A percentile compares a stretch with the other conserved stretches of the same genome.
These are phyloP conservation scores for Crypturellus undulatus DNA, from an alignment of 2,113 vertebrate genomes.

Conservation along the genomic window DNA sequence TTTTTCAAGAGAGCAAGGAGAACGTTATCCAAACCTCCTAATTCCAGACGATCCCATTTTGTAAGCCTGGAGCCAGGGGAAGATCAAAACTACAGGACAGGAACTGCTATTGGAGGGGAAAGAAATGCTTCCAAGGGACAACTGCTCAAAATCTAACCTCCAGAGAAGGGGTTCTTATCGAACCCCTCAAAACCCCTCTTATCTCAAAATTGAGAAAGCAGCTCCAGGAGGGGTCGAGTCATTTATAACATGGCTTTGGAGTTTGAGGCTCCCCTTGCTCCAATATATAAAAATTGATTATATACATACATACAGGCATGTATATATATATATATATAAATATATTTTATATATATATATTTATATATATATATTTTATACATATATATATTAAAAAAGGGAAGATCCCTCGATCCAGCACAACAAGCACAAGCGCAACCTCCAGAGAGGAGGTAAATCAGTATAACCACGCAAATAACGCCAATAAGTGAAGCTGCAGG, in stretches of 20 bases:
- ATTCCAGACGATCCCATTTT: conserved; percentile 22
- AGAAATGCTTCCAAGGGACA: conserved; percentile 17
- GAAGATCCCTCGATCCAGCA: neutral
- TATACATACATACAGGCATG: too few relatives aligned
- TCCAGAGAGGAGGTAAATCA: neutral
- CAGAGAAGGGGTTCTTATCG: neutral
- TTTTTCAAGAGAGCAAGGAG: neutral
- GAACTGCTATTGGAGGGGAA: neutral
- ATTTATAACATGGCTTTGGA: neutral
- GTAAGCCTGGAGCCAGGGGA: conserved; percentile 39
- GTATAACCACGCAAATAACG: accelerated
- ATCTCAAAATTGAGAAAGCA: too few relatives aligned
- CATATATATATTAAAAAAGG: too few relatives aligned
- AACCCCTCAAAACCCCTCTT: too few relatives aligned
- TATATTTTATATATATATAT: too few relatives aligned
- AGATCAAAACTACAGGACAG: neutral
- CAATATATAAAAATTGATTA: too few relatives aligned
- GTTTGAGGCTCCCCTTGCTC: neutral
- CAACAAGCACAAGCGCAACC: neutral
- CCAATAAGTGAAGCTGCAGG: neutral
- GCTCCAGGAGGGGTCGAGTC: conserved; percentile 3
- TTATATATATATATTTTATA: too few relatives aligned
- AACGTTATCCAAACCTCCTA: conserved; percentile 32
- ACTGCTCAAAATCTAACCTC: conserved; percentile 4
- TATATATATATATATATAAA: too few relatives aligned